Conservation (phyloP, 2,888 invertebrate species). For the Himalopsyche japonica region DNA sequence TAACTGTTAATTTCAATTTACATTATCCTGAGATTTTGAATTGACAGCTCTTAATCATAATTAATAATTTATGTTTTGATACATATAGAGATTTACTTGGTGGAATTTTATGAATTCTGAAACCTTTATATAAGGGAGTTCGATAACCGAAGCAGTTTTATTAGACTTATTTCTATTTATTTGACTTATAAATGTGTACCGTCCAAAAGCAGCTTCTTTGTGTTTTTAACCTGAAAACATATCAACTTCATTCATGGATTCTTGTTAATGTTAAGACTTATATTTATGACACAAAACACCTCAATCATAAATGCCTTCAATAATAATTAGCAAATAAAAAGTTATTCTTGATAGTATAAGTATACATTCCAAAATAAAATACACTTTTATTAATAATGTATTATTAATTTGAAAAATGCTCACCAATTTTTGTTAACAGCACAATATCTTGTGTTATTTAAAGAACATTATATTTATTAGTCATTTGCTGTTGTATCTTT, state of each 20-base stretch:
- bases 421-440: neutral
- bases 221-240: neutral
- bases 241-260: neutral
- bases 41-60: neutral
- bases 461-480: neutral
- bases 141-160: neutral
- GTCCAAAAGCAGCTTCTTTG: neutral
- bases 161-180: neutral
- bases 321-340: neutral
- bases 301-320: neutral
- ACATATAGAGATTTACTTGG: neutral
- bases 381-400: neutral
- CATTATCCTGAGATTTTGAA: neutral
- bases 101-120: neutral
- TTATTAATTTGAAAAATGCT: neutral
- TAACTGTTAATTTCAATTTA: neutral
- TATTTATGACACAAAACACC: neutral
- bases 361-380: neutral
- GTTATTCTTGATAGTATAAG: neutral
- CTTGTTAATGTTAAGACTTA: neutral
- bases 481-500: no score
- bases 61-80: neutral
- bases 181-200: neutral
- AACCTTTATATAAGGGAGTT: neutral
- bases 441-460: neutral